These are phyloP conservation scores for Agrotis clavis DNA, from an alignment of 2,888 invertebrate species.

Conservation along the genomic window DNA sequence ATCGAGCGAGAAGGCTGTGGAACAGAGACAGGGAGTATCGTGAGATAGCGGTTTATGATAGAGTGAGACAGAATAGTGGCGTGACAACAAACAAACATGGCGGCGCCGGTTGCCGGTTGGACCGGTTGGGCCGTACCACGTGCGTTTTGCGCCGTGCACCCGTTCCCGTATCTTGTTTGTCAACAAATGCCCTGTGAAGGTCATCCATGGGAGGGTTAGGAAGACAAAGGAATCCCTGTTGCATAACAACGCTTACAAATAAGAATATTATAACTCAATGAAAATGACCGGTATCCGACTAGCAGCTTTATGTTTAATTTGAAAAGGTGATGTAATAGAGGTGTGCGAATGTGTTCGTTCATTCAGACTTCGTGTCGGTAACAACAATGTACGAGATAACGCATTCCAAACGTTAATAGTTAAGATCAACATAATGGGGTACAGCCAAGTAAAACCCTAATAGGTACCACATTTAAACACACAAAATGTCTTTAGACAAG, in stretches of 20 bases:
- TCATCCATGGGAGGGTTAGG: conserved; percentile 83
- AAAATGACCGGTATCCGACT: conserved; percentile 50
- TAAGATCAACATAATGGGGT: background rate
- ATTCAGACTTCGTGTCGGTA: conserved; percentile 65
- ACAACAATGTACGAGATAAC: conserved; percentile 37
- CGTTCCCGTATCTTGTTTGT: conserved; percentile 88
- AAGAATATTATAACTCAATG: conserved; percentile 51
- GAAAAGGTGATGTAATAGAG: conserved; percentile 71
- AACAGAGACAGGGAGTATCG: conserved; percentile 68
- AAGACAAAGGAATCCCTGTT: conserved; percentile 83
- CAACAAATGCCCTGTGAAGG: conserved; percentile 90
- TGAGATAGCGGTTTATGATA: conserved; percentile 69
- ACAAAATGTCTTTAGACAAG: background rate
- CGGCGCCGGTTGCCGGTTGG: conserved; percentile 87
- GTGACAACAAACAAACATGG: conserved; percentile 91
- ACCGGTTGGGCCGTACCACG: conserved; percentile 88
- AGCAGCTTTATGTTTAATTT: conserved; percentile 53
- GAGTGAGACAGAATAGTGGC: conserved; percentile 82
- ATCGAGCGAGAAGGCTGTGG: conserved; percentile 72
- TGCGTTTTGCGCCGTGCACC: conserved; percentile 84
- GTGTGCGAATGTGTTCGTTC: conserved; percentile 60
- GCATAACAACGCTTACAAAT: conserved; percentile 70
- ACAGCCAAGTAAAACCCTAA: background rate
- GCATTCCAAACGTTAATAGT: conserved; percentile 8
- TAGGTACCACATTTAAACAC: background rate